Evolutionary conservation across 1,140 invertebrate genomes (phyloP), one percentile per base, ranked within the genome.

Genomic region (Bombus ignitus): DNA sequence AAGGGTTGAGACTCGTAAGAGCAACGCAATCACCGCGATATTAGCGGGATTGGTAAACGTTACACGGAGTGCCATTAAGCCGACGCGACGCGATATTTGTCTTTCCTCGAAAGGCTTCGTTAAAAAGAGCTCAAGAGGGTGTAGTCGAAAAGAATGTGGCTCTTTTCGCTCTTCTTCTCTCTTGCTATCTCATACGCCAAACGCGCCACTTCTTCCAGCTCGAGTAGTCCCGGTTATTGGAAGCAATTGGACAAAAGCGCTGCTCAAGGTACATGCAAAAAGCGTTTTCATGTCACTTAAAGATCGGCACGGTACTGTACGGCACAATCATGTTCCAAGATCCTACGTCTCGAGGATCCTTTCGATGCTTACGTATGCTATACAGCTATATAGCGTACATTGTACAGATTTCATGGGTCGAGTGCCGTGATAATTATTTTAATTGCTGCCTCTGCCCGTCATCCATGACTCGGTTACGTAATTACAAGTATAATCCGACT

Each of bases 241-340:
- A 75, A 66, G 70, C 62, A 74, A 81, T 81, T 81, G 71, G 79
- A 74, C 78, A 68, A 74, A 74, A 75, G 84, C 47, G 44, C 77
- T 66, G 59, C 79, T 85, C 59, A 28, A 47, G 35, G 59, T 68
- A 68, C 73, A 77, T 37, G 79, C 59, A 81, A 75, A 85, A 85
- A 85, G 83, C 83, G 71, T 81, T 81, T 65, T 32, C 84, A 15
- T 81, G 84, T 81, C 79, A 25, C 5, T 37, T 37, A 5, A 65
- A 77, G 53, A 59, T 59, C 35, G 74, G 18, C 32, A 57, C n/a
- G 18, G 32, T 13, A 37, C 22, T 8, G 25, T 25, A 47, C 28
- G 15, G 18, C 47, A 13, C 47, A 0, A 53, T n/a, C 35, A 0
- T 18, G 28, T 53, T 62, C 12, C 39, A 65, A 44, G 22, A 81